Evolutionary conservation across 1,140 invertebrate species (phyloP).

Genomic region (Orchestia grillus): DNA sequence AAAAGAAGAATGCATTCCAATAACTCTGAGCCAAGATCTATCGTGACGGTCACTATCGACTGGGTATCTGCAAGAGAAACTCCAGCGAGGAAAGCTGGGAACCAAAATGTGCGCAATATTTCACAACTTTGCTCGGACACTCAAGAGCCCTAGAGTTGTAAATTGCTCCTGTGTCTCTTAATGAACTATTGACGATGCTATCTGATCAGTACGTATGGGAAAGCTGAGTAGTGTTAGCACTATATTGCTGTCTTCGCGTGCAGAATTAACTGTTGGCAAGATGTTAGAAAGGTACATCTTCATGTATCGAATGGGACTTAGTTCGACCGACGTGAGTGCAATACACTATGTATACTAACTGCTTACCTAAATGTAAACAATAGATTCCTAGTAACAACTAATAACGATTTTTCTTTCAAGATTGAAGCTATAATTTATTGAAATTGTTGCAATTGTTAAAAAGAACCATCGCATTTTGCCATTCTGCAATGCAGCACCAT

Average conservation of each 20-base stretch:
- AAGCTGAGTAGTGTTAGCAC: background rate
- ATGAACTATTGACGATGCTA: slow-evolving; percentile 28
- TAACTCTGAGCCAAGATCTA: background rate
- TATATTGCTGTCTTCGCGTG: background rate
- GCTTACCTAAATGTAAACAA: background rate
- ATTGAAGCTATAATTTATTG: background rate
- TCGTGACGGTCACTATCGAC: slow-evolving; percentile 43
- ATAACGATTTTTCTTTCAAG: background rate
- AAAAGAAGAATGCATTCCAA: slow-evolving; percentile 24
- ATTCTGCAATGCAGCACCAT: background rate
- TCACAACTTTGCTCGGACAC: background rate
- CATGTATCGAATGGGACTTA: background rate
- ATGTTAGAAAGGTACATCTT: background rate
- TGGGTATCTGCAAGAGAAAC: slow-evolving; percentile 19
- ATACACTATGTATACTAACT: no score
- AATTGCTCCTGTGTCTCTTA: background rate
- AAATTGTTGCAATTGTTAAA: background rate
- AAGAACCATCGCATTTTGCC: background rate
- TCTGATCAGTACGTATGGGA: background rate
- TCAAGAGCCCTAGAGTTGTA: slow-evolving; percentile 2
- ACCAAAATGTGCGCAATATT: slow-evolving; percentile 34
- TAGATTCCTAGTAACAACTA: background rate
- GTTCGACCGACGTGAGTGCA: no score
- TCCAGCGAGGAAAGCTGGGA: background rate
- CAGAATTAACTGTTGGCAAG: background rate